Evolutionary conservation across 2,888 invertebrate genomes (phyloP).

Genomic region (Macrosiphum euphorbiae): DNA sequence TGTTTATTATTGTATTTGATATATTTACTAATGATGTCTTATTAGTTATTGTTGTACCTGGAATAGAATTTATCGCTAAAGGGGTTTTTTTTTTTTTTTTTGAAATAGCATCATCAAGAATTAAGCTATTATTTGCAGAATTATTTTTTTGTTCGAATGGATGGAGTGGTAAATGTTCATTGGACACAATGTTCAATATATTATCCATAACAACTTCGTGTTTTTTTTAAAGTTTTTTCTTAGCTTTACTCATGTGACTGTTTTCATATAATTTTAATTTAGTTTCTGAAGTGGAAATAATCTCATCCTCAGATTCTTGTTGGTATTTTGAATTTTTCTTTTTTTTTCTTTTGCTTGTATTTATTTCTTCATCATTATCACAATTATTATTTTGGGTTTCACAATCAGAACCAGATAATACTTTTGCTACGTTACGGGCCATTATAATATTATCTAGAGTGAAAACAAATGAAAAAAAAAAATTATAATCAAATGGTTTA

Average conservation of each 20-base stretch:
- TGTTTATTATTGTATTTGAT: neutral
- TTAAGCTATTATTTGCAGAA: neutral
- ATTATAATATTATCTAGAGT: constrained; percentile 16
- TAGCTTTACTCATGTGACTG: neutral
- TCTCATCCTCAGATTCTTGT: neutral
- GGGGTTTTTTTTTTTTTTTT: neutral
- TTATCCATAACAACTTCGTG: neutral
- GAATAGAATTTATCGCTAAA: neutral
- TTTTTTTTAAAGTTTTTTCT: neutral
- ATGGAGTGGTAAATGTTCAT: neutral
- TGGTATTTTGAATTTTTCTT: neutral
- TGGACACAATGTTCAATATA: neutral
- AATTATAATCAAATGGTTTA: neutral
- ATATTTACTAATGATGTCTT: neutral
- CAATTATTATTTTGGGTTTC: neutral
- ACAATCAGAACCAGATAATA: constrained; percentile 8
- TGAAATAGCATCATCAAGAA: neutral
- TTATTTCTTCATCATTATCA: neutral
- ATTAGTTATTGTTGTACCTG: neutral
- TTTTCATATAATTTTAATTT: neutral
- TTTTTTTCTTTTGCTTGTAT: too few species aligned
- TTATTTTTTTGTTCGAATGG: neutral
- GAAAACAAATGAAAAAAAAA: neutral
- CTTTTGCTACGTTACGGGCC: constrained; percentile 20
- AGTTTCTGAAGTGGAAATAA: neutral